Percentiles rank a stretch among this genome's conserved stretches.
Conservation (phyloP, 2,797 vertebrate genomes). For the Chrosomus eos region DNA sequence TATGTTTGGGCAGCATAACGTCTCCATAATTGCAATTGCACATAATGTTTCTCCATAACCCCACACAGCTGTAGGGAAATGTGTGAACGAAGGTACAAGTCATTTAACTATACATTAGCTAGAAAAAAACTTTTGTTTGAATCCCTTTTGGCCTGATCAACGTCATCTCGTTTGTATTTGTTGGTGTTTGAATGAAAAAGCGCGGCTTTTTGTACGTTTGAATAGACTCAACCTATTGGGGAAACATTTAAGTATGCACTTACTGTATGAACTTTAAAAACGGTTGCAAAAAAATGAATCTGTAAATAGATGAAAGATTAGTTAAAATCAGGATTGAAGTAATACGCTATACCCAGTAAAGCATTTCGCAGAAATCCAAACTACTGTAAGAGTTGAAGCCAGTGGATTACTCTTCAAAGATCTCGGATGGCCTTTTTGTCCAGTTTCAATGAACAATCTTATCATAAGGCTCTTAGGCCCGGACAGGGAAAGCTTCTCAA, state of each 20-base stretch:
- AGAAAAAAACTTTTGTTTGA: not conserved
- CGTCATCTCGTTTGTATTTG: not conserved
- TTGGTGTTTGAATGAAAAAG: not conserved
- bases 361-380: not conserved
- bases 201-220: not conserved
- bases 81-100: not conserved
- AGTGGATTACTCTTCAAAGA: conserved; percentile 27
- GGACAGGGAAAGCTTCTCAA: conserved; percentile 15
- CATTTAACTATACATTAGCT: conserved; percentile 20
- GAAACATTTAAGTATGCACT: not conserved
- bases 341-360: not conserved
- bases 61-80: conserved; percentile 25
- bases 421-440: not conserved
- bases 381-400: not conserved
- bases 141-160: not conserved
- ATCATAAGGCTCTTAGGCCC: conserved; percentile 21
- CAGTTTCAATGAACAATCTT: not conserved
- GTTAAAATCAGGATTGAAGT: not conserved
- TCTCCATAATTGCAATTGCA: no score
- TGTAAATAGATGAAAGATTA: not conserved
- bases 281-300: no score
- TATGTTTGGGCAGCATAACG: conserved; percentile 29
- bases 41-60: not conserved
- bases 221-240: not conserved
- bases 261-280: not conserved